phyloP scores from a whole-genome alignment of 2,113 vertebrate genomes.

The Merops nubicus region DNA sequence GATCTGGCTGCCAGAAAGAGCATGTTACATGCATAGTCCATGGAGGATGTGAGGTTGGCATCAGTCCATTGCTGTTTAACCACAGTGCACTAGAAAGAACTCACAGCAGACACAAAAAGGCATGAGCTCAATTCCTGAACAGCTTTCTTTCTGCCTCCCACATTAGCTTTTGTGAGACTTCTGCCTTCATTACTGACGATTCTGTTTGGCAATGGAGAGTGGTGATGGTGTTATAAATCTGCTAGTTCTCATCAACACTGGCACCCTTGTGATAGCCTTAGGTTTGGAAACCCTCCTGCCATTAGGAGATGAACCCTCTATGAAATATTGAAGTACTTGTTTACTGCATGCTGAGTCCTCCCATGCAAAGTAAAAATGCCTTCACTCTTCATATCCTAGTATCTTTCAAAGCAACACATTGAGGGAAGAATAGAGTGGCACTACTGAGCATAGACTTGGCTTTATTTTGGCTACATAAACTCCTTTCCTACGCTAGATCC shows the following conservation, averaged over 20 bases:
- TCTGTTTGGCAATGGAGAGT: neutral
- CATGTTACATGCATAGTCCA: fast-evolving
- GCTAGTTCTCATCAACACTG: neutral
- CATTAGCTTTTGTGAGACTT: neutral
- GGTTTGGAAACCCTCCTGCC: constrained; percentile 3
- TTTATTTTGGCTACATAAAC: neutral
- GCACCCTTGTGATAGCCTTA: neutral
- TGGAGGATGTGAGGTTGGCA: neutral
- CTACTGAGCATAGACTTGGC: neutral
- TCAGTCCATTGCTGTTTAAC: neutral
- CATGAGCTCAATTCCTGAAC: neutral
- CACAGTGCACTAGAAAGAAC: neutral
- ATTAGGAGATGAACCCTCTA: neutral
- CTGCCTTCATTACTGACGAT: neutral
- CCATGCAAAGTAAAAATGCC: neutral
- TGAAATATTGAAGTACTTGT: constrained; percentile 15
- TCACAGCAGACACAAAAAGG: neutral
- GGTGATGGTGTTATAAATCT: neutral
- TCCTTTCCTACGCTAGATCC: neutral
- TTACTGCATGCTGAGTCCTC: neutral
- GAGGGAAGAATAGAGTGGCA: fast-evolving
- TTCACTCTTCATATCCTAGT: neutral
- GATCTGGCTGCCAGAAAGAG: neutral
- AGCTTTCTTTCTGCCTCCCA: constrained; percentile 17
- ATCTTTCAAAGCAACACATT: neutral